Conservation (phyloP, 2,113 vertebrate species). For the Laticauda colubrina region DNA sequence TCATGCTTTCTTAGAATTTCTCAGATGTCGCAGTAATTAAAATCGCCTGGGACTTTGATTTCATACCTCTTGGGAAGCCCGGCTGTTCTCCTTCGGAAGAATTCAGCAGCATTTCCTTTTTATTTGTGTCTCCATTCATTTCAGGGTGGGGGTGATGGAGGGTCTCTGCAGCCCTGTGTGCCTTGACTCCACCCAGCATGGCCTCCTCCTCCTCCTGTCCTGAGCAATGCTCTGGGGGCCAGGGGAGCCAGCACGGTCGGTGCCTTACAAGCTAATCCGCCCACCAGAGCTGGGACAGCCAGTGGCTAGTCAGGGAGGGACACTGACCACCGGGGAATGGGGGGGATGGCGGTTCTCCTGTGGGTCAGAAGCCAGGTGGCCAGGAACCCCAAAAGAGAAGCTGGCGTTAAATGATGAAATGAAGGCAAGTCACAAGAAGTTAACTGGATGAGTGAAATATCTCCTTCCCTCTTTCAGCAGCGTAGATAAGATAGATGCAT, state of each 20-base stretch:
- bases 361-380: neutral
- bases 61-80: neutral
- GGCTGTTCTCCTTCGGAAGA: neutral
- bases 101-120: neutral
- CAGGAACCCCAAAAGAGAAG: neutral
- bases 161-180: too few relatives aligned
- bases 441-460: neutral
- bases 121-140: neutral
- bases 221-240: too few relatives aligned
- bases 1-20: neutral
- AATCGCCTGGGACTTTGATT: neutral
- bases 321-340: neutral
- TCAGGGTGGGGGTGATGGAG: too few relatives aligned
- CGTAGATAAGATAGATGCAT: neutral
- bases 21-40: neutral
- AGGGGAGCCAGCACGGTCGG: too few relatives aligned
- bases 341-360: neutral
- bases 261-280: neutral
- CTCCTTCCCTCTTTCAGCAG: neutral
- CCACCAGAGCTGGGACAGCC: neutral
- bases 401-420: neutral
- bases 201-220: too few relatives aligned
- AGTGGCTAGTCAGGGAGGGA: neutral
- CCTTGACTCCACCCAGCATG: neutral
- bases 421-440: neutral